phyloP scores from a whole-genome alignment of 2,113 vertebrate genomes.

The Cyanoliseus patagonus region DNA sequence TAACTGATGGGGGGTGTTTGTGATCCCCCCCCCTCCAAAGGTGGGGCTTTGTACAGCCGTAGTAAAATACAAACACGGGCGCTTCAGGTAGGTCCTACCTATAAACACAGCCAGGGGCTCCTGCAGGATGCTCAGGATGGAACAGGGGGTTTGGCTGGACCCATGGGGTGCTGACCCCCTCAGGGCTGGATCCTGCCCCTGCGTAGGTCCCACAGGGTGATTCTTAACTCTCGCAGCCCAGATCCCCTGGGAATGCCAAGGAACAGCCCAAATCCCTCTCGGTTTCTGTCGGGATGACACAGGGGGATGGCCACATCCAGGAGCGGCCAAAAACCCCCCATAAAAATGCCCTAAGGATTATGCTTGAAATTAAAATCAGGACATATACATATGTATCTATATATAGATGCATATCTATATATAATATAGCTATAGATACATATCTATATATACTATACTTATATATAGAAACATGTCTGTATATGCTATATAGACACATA shows the following conservation, averaged over 20 bases:
- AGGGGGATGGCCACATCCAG: accelerated
- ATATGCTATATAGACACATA: background rate
- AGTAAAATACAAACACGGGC: background rate
- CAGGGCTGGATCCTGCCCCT: background rate
- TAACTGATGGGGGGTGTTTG: accelerated
- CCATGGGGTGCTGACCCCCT: background rate
- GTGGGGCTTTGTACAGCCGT: background rate
- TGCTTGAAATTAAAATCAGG: background rate
- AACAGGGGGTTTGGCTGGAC: background rate
- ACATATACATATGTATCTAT: background rate
- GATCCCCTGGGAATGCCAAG: background rate
- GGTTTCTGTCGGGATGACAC: background rate
- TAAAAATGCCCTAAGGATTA: conserved; percentile 5
- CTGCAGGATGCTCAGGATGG: background rate
- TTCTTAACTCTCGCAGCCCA: background rate
- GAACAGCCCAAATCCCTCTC: background rate
- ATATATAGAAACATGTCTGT: background rate
- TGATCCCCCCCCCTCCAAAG: accelerated
- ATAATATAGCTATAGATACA: background rate
- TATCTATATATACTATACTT: background rate
- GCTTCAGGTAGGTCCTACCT: background rate
- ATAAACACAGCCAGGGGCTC: background rate
- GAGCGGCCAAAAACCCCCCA: background rate
- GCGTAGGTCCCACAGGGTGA: accelerated
- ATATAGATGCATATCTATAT: background rate